phyloP scores from a whole-genome alignment of 2,113 vertebrate genomes.

The Oenanthe oenanthe region DNA sequence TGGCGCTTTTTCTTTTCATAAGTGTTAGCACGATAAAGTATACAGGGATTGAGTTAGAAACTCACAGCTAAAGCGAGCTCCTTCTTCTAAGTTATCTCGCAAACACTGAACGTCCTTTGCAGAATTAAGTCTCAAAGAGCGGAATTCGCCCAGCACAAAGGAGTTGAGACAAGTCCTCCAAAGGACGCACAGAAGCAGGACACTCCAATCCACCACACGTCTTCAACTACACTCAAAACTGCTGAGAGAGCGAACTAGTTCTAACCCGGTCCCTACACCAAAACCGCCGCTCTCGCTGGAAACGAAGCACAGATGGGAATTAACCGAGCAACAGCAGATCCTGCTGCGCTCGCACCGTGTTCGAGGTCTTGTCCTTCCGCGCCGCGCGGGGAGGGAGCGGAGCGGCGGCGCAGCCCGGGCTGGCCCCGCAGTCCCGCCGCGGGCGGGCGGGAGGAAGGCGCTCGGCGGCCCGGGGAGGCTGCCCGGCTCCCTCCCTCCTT shows the following conservation, averaged over 20 bases:
- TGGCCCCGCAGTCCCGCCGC: neutral
- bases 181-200: neutral
- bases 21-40: neutral
- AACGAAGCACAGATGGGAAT: accelerated
- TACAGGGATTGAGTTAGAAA: accelerated
- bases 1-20: neutral
- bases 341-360: accelerated
- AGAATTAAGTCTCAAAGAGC: too few relatives aligned
- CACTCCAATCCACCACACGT: neutral
- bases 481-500: neutral
- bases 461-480: neutral
- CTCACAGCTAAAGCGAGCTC: neutral
- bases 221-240: neutral
- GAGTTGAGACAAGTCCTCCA: neutral
- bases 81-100: neutral
- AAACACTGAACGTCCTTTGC: neutral
- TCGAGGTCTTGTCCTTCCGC: too few relatives aligned
- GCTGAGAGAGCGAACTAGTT: neutral
- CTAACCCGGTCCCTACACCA: neutral
- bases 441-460: neutral
- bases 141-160: neutral
- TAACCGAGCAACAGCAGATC: accelerated
- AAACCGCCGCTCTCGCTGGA: accelerated
- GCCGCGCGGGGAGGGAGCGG: neutral
- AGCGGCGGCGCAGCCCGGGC: neutral